phyloP scores from a whole-genome alignment of 2,888 invertebrate genomes.

The Choristoneura rosaceana region DNA sequence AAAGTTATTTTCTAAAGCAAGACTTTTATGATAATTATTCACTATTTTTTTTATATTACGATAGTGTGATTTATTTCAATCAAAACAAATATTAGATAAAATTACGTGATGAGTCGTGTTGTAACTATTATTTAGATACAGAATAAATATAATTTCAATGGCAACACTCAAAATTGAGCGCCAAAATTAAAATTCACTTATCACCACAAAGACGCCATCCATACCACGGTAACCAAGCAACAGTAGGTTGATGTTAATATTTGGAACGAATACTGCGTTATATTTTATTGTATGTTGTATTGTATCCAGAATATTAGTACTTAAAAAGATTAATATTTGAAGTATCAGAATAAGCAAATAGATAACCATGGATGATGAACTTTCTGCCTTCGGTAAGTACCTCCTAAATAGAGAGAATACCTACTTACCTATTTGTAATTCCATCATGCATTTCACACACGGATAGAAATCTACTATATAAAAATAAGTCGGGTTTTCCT shows the following conservation, averaged over 20 bases:
- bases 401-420: not conserved
- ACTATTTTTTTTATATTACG: too few species aligned
- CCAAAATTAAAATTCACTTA: conserved; percentile 9
- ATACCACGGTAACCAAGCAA: conserved; percentile 21
- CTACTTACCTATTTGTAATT: too few species aligned
- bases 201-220: not conserved
- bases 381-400: conserved; percentile 26
- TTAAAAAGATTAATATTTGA: not conserved
- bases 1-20: not conserved
- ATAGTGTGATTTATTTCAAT: too few species aligned
- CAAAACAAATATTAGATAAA: too few species aligned
- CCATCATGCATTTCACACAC: too few species aligned
- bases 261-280: not conserved
- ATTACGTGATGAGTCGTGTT: not conserved
- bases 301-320: too few species aligned
- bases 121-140: too few species aligned
- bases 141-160: not conserved
- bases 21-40: not conserved
- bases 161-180: not conserved
- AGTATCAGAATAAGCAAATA: not conserved
- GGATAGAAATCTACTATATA: too few species aligned
- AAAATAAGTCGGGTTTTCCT: too few species aligned
- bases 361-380: conserved; percentile 18
- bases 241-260: not conserved
- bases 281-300: not conserved